phyloP scores from a whole-genome alignment of 92 coral and sea anemone genomes.

The Heteractis magnifica region DNA sequence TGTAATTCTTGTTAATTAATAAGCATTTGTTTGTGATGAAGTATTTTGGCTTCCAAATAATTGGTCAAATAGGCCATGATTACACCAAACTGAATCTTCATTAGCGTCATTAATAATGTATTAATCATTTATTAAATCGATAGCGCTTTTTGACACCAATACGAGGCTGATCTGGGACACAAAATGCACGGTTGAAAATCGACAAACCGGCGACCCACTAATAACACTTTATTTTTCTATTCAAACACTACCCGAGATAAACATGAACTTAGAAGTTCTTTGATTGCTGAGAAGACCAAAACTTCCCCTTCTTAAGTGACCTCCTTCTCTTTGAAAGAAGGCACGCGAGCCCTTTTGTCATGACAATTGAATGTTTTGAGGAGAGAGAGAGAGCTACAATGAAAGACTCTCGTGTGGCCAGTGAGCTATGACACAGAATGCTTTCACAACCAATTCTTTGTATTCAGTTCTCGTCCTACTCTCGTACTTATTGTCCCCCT shows the following conservation, averaged over 20 bases:
- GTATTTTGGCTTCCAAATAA: conserved; percentile 99
- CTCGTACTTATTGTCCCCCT: conserved; percentile 59
- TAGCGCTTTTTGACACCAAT: conserved; percentile 74
- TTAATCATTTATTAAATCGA: conserved; percentile 96
- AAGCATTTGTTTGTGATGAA: conserved; percentile 96
- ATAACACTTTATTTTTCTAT: conserved; percentile 58
- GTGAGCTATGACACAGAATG: conserved; percentile 22
- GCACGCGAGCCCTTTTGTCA: conserved; percentile 37
- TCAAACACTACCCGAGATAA: conserved; percentile 56
- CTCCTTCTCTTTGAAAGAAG: conserved; percentile 20
- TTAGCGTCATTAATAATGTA: conserved; percentile 98
- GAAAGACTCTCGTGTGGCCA: conserved; percentile 26
- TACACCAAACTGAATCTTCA: conserved; percentile 87
- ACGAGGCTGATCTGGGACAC: conserved; percentile 64
- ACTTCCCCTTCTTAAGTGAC: conserved; percentile 26
- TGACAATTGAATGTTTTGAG: conserved; percentile 17
- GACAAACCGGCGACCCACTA: conserved; percentile 75
- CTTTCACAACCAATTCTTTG: conserved; percentile 38
- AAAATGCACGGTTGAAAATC: conserved; percentile 37
- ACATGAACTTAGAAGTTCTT: conserved; percentile 51
- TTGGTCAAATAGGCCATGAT: conserved; percentile 98
- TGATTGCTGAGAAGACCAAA: conserved; percentile 73
- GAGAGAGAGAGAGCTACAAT: conserved; percentile 5
- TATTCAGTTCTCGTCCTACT: conserved; percentile 20
- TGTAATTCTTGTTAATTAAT: conserved; percentile 93